Evolutionary conservation across 2,113 vertebrate genomes (phyloP), one percentile per base, ranked within the genome.

Genomic region (Heptranchias perlo): DNA sequence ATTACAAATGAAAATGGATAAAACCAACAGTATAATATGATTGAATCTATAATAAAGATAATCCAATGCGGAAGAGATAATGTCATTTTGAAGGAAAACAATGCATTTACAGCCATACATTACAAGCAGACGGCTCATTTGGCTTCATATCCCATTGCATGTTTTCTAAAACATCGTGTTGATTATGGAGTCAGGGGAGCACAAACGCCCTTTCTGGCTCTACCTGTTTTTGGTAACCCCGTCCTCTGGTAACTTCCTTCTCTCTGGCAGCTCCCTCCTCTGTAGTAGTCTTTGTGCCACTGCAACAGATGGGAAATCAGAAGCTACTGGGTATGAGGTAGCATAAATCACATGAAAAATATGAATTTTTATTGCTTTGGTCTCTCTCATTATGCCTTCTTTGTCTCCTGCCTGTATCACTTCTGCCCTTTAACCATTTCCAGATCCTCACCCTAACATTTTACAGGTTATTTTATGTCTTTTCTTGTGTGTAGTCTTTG

Each of bases 11-110:
- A 96, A 73, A 28, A 69, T 54, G 96, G 28, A 76, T 54, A 93
- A 28, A 95, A 96, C 95, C 89, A 96, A 96, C 78, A 18, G 0
- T 25, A 96, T 95, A 96, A 95, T 96, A 64, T 6, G 93, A 76
- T 96, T 96, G 96, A 96, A 97, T 96, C 14, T 2, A 65, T 76
- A 58, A 96, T 97, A 96, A 54, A 0, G 13, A 47, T 64, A 96
- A 87, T 58, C 4, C 65, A n/a, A 96, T 8, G 64, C 6, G 64
- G 96, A 96, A 97, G 96, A 93, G 94, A 14, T 11, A 94, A 65
- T 0, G 89, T 86, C 0, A 31, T 96, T 35, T 78, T 95, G 65
- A 69, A 52, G 47, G 64, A 95, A 69, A 95, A 73, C 11, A 52
- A 69, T 39, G 58, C 94, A 73, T 95, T 94, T 16, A 2, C 62